phyloP scores from a whole-genome alignment of 35 echinoderm and acorn worm genomes.

The Apostichopus parvimensis region DNA sequence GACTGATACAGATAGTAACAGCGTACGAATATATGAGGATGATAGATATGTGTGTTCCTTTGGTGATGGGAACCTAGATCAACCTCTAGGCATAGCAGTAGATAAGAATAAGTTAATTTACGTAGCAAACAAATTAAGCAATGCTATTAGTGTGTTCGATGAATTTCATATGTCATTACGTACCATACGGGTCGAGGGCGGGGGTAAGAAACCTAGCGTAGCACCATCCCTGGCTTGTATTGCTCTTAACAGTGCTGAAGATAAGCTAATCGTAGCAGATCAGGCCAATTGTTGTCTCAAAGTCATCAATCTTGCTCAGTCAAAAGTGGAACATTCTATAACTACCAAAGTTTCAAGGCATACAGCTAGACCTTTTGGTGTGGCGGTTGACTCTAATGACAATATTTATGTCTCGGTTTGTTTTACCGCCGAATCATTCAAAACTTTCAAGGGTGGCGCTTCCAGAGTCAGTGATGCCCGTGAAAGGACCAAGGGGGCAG shows the following conservation, averaged over 20 bases:
- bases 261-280: neutral
- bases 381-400: slow-evolving; percentile 12
- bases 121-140: neutral
- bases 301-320: neutral
- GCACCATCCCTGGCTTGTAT: neutral
- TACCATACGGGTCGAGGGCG: neutral
- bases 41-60: neutral
- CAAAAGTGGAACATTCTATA: neutral
- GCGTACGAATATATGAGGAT: neutral
- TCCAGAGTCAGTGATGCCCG: no score
- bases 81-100: neutral
- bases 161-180: neutral
- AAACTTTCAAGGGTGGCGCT: neutral
- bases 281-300: neutral
- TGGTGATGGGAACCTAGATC: neutral
- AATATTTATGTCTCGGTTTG: slow-evolving; percentile 19
- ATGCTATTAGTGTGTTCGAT: neutral
- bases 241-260: neutral
- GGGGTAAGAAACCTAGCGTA: neutral
- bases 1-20: neutral
- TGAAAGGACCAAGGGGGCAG: no score
- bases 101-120: slow-evolving; percentile 2
- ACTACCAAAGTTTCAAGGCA: neutral
- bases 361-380: slow-evolving; percentile 4
- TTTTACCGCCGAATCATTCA: neutral